These are phyloP conservation scores for Leptarthrus brevirostris DNA, from an alignment of 2,888 invertebrate species.

Conservation along the genomic window DNA sequence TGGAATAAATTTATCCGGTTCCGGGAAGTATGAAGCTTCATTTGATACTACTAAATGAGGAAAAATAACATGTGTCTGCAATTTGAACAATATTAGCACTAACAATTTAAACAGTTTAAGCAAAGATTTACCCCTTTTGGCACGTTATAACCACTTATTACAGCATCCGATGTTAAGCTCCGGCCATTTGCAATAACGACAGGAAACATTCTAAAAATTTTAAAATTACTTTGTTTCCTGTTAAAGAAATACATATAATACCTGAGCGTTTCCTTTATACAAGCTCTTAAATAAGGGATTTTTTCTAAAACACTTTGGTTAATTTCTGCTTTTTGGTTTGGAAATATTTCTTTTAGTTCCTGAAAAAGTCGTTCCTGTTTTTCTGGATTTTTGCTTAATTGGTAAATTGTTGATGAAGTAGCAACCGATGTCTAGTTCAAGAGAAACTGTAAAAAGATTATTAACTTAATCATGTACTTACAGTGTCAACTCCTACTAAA, in stretches of 20 bases:
- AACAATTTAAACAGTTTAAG: neutral
- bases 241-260: slow-evolving; percentile 61
- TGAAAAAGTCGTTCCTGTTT: slow-evolving; percentile 74
- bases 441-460: slow-evolving; percentile 31
- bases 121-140: slow-evolving; percentile 78
- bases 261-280: slow-evolving; percentile 82
- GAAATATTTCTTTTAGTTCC: slow-evolving; percentile 73
- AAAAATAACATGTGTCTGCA: slow-evolving; percentile 81
- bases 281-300: slow-evolving; percentile 78
- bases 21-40: slow-evolving; percentile 77
- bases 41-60: slow-evolving; percentile 83
- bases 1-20: slow-evolving; percentile 77
- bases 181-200: slow-evolving; percentile 85
- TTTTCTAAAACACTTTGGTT: slow-evolving; percentile 73
- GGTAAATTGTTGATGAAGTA: slow-evolving; percentile 79
- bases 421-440: slow-evolving; percentile 77
- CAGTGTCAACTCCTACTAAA: slow-evolving; percentile 84
- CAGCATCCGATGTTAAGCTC: slow-evolving; percentile 78
- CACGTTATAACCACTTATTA: slow-evolving; percentile 81
- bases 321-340: slow-evolving; percentile 69
- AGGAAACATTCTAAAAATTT: slow-evolving; percentile 77
- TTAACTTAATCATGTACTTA: slow-evolving; percentile 57
- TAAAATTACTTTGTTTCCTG: slow-evolving; percentile 54
- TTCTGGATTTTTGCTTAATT: slow-evolving; percentile 77
- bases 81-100: neutral